Percentiles rank a stretch among this genome's conserved stretches.
phyloP scores from a whole-genome alignment of 2,888 invertebrate species.

The Timema cristinae region DNA sequence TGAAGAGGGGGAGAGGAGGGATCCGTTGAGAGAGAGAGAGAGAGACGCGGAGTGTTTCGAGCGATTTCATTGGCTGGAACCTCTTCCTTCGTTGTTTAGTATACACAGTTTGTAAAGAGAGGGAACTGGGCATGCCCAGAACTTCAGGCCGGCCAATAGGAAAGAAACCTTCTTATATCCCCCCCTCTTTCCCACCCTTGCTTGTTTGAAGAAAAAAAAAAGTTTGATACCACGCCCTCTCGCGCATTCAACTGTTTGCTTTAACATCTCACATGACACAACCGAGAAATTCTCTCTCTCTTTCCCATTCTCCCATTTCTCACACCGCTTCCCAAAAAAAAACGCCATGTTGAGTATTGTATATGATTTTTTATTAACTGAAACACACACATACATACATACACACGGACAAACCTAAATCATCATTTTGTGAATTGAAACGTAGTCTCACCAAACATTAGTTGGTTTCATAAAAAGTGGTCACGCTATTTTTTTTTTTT shows the following conservation, averaged over 20 bases:
- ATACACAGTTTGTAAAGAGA: constrained; percentile 27
- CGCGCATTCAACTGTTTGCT: constrained; percentile 4
- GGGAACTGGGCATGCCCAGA: neutral
- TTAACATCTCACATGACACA: constrained; percentile 4
- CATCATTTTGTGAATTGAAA: constrained; percentile 10
- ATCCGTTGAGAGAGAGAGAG: too few relatives aligned
- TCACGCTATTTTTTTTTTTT: neutral
- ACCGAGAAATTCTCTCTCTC: constrained; percentile 2
- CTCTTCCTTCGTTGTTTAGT: constrained; percentile 17
- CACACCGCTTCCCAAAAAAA: too few relatives aligned
- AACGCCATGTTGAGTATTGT: too few relatives aligned
- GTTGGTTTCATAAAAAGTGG: constrained; percentile 12
- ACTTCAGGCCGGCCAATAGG: constrained; percentile 4
- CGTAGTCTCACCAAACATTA: constrained; percentile 11
- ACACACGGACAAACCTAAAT: neutral
- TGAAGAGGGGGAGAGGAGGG: too few relatives aligned
- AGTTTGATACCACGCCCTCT: neutral
- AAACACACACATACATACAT: neutral
- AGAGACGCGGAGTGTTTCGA: neutral
- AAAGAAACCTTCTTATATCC: neutral
- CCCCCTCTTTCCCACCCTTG: neutral
- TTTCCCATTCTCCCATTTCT: too few relatives aligned
- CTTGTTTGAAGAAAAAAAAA: neutral
- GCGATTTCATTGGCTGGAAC: neutral
- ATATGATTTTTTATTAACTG: neutral